Evolutionary conservation across 2,113 vertebrate species (phyloP).

Genomic region (Edolisoma coerulescens): DNA sequence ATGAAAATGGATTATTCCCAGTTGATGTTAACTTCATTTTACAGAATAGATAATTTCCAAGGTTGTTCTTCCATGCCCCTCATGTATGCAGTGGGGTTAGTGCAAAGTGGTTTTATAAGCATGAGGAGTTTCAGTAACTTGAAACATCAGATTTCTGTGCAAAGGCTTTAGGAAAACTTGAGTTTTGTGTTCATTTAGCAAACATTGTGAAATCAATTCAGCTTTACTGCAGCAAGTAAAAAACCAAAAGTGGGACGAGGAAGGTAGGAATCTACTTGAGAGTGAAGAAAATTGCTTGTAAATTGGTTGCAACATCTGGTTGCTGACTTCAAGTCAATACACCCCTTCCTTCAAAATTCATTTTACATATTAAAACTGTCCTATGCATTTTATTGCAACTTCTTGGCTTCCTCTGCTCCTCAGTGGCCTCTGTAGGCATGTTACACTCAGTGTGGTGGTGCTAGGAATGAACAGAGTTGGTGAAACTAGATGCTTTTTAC

Average conservation of each 20-base stretch:
- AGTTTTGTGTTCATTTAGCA: not conserved
- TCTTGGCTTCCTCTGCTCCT: not conserved
- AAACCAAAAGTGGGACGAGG: not conserved
- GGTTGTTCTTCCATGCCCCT: not conserved
- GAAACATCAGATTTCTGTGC: constrained; percentile 21
- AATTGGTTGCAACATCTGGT: not conserved
- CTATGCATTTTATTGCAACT: not conserved
- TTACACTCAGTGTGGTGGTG: not conserved
- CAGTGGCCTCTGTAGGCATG: not conserved
- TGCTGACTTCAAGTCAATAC: not conserved
- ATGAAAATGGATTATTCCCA: not conserved
- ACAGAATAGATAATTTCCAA: constrained; percentile 19
- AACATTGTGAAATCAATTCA: not conserved
- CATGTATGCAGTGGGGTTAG: not conserved
- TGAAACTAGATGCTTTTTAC: not conserved
- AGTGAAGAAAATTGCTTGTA: not conserved
- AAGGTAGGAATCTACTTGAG: not conserved
- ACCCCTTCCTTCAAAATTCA: not conserved
- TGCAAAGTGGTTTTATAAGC: constrained; percentile 41
- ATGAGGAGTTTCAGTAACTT: constrained; percentile 8
- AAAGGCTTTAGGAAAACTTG: not conserved
- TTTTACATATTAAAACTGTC: not conserved
- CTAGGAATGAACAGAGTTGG: not conserved
- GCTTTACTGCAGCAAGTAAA: not conserved
- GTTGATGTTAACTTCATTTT: constrained; percentile 8